Evolutionary conservation across 2,888 invertebrate genomes (phyloP).

Genomic region (Sinotaia quadrata): DNA sequence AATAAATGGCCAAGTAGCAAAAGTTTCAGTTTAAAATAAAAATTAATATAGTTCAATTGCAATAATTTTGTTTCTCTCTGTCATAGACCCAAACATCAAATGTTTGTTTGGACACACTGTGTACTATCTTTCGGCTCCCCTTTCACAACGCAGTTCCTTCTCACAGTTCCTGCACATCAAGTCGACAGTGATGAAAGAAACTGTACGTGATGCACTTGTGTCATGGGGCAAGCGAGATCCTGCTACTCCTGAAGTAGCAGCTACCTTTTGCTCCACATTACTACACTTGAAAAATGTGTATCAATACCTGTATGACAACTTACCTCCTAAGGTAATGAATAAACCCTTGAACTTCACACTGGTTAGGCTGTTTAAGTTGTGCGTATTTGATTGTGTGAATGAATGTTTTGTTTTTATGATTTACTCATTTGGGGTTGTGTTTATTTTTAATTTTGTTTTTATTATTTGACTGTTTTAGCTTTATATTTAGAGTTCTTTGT

Average conservation of each 20-base stretch:
- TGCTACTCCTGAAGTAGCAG: constrained; percentile 34
- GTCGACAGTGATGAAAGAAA: constrained; percentile 41
- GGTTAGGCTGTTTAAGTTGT: no score
- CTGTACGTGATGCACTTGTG: constrained; percentile 52
- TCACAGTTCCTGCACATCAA: constrained; percentile 48
- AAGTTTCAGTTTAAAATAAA: no score
- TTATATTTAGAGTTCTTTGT: no score
- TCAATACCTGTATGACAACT: constrained; percentile 50
- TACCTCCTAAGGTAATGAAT: constrained; percentile 46
- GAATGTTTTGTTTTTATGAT: no score
- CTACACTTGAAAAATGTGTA: constrained; percentile 63
- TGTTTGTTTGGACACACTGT: constrained; percentile 58
- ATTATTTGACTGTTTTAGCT: no score
- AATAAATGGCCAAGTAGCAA: no score
- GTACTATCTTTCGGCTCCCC: constrained; percentile 50
- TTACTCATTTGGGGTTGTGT: no score
- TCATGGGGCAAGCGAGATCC: constrained; percentile 55
- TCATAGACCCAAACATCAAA: constrained; percentile 39
- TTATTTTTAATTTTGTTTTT: no score
- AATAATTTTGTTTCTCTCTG: constrained; percentile 38
- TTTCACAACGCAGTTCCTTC: constrained; percentile 21
- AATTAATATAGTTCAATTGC: no score
- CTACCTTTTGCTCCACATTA: constrained; percentile 54
- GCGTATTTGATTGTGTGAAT: no score
- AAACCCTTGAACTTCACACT: no score